Percentiles rank a stretch among this genome's conserved stretches.
phyloP scores from a whole-genome alignment of 2,113 vertebrate genomes.

The Pteropus alecto region DNA sequence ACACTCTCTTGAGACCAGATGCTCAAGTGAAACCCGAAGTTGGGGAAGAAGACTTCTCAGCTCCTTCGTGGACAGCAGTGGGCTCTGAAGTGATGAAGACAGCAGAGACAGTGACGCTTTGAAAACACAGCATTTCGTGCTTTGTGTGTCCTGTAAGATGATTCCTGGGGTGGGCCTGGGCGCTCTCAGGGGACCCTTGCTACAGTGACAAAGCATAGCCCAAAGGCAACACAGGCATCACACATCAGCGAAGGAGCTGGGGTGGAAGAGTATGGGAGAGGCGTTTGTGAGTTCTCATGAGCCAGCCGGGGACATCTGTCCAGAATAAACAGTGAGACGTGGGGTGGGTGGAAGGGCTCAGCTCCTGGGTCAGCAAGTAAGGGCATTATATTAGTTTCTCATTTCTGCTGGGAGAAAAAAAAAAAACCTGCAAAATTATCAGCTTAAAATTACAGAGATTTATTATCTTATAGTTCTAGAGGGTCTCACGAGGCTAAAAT shows the following conservation, averaged over 20 bases:
- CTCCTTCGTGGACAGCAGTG: neutral
- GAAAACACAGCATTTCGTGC: neutral
- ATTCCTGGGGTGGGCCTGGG: neutral
- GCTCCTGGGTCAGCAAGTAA: neutral
- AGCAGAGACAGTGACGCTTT: neutral
- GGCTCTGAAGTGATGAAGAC: neutral
- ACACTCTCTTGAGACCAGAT: neutral
- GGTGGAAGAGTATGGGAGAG: rapidly evolving
- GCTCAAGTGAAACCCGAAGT: rapidly evolving
- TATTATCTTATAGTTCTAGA: neutral
- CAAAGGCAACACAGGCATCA: rapidly evolving
- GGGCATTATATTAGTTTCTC: neutral
- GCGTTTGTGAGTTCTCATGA: neutral
- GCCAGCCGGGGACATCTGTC: rapidly evolving
- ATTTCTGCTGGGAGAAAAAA: neutral
- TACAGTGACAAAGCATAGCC: neutral
- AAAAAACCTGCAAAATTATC: neutral
- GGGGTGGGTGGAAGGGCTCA: neutral
- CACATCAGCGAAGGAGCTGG: neutral
- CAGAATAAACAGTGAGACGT: neutral
- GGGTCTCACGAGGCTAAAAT: neutral
- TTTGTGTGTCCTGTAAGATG: neutral
- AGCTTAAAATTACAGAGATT: neutral
- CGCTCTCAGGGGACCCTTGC: neutral
- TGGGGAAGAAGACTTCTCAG: neutral